Conservation (phyloP, 2,113 vertebrate species). For the Malurus alboscapulatus region DNA sequence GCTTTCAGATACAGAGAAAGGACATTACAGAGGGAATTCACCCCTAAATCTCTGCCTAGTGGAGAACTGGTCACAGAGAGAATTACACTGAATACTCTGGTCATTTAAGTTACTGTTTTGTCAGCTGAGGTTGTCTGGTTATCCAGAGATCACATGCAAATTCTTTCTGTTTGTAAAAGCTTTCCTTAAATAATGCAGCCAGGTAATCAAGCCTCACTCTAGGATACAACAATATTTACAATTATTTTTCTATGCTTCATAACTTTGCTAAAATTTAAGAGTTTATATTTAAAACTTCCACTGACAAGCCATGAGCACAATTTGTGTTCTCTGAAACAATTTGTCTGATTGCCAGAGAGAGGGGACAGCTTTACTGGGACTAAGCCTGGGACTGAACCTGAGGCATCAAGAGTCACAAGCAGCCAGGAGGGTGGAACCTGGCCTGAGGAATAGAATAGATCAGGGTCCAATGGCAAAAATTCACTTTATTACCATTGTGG, state of each 20-base stretch:
- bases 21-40: neutral
- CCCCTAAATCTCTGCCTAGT: neutral
- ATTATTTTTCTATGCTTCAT: neutral
- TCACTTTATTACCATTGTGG: neutral
- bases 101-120: neutral
- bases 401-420: neutral
- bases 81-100: neutral
- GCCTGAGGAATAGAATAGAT: neutral
- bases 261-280: neutral
- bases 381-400: accelerated
- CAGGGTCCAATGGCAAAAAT: neutral
- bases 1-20: neutral
- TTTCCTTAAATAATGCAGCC: neutral
- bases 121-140: neutral
- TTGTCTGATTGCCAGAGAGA: neutral
- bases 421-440: neutral
- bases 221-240: neutral
- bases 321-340: neutral
- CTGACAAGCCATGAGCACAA: neutral
- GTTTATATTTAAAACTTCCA: neutral
- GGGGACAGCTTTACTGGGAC: neutral
- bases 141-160: neutral
- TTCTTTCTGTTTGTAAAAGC: neutral
- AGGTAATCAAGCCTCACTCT: neutral
- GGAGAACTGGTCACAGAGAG: neutral